Base-by-base conservation (phyloP, 2,797 vertebrate genomes). In the Melanotaenia nigrans region DNA sequence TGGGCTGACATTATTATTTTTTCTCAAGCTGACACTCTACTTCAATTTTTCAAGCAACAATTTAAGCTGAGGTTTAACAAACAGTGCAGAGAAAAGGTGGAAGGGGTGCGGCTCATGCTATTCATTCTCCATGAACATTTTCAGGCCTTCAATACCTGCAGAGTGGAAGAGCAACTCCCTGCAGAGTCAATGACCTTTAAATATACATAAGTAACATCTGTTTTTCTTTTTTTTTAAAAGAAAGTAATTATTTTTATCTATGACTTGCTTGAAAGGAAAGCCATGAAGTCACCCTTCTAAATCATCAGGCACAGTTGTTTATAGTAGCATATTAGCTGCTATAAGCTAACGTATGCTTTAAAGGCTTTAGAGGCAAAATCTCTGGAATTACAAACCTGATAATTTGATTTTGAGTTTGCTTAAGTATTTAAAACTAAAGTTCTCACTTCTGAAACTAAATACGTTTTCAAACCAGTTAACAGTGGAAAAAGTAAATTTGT, bases 1-100 rank as follows among this genome's bases (percentile, higher is more conserved):
- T 36, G 13, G 68, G 57, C 56, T 72, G 69, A 76, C 82, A 85
- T 76, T 78, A 77, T 77, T 86, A 86, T 77, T 73, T 84, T 30
- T 71, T 82, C 47, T 68, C 35, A 9, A 38, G 75, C 71, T 64
- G 83, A 79, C 75, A 68, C 70, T 38, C 51, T 36, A 66, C 56
- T 71, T 76, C 70, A 82, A 71, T 83, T 87, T 74, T 75, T 84
- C 22, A 68, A 75, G 75, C 77, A 83, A 77, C 65, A 59, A 74
- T 81, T 81, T 82, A 8, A 5, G 45, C 77, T n/a, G 25, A 54
- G 62, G 65, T 59, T 40, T 49, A 59, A 78, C 71, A 88, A 89
- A 86, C 78, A 88, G 73, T 18, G 32, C 33, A 71, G 82, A 90
- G 88, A 90, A 91, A 93, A 77, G 89, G 89, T 89, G 90, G 89